Percentiles rank a stretch among this genome's conserved stretches.
These are phyloP conservation scores for Urophycis tenuis DNA, from an alignment of 2,797 vertebrate genomes.

Conservation along the genomic window DNA sequence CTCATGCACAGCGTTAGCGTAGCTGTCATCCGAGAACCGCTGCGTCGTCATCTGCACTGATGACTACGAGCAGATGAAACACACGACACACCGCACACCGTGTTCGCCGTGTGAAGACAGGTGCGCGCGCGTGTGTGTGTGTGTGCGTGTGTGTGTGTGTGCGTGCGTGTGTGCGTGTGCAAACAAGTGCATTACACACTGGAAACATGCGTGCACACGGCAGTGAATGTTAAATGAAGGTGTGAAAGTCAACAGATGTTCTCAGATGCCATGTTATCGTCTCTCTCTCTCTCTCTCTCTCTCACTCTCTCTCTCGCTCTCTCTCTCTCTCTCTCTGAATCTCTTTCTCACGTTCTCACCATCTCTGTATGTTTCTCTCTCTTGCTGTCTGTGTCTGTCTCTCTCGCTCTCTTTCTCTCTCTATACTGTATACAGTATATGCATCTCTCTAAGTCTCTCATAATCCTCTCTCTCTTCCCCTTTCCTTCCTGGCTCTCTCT, in stretches of 20 bases:
- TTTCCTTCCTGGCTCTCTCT: background rate
- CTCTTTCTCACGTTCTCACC: background rate
- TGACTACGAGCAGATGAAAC: background rate
- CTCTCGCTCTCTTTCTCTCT: background rate
- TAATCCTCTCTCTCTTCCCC: conserved; percentile 4
- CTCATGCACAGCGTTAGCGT: background rate
- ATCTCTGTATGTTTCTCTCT: no score
- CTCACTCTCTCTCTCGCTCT: conserved; percentile 8
- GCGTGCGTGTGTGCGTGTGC: conserved; percentile 1
- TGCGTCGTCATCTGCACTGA: background rate
- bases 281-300: conserved; percentile 13
- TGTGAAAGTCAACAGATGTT: conserved; percentile 13
- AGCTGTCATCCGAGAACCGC: background rate
- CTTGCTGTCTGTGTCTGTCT: no score
- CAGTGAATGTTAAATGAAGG: background rate
- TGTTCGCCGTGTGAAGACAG: background rate
- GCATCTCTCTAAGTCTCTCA: conserved; percentile 9
- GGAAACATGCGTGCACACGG: background rate
- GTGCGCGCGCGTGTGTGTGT: background rate
- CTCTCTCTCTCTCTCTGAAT: background rate
- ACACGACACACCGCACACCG: no score
- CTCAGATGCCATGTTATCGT: conserved; percentile 22
- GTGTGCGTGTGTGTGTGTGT: conserved; percentile 9
- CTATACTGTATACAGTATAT: no score
- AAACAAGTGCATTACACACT: background rate